Conservation (phyloP, 2,888 invertebrate genomes). For the Leucophora obtusa region DNA sequence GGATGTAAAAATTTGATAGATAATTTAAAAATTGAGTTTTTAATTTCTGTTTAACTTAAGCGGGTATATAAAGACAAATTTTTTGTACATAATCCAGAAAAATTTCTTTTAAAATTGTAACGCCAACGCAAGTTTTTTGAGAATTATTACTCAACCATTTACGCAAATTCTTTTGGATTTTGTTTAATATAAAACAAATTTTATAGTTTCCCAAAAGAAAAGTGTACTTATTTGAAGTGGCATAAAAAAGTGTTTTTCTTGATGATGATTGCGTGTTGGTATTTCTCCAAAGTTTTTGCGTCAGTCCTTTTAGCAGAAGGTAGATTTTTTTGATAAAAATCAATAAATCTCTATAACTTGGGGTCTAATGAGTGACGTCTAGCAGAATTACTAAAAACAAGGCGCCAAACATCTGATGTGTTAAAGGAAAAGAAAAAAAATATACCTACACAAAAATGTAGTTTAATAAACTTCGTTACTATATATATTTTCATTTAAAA, state of each 20-base stretch:
- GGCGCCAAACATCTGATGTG: constrained; percentile 58
- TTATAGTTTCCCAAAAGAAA: not conserved
- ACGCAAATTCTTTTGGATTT: not conserved
- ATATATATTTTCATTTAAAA: not conserved
- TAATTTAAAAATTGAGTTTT: not conserved
- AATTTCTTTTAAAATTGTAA: not conserved
- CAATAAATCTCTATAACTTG: constrained; percentile 56
- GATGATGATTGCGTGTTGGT: not conserved
- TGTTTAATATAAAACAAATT: not conserved
- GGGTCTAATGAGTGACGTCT: constrained; percentile 8
- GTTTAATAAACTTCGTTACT: not conserved
- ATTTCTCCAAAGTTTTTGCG: not conserved
- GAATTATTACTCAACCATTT: constrained; percentile 19
- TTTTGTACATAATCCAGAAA: not conserved
- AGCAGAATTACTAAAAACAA: not conserved
- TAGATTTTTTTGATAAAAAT: constrained; percentile 53
- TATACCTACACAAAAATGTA: not conserved
- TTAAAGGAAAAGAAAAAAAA: not conserved
- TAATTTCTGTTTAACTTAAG: not conserved
- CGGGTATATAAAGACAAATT: not conserved
- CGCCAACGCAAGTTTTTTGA: constrained; percentile 19
- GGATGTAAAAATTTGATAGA: not conserved
- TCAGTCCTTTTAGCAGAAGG: not conserved
- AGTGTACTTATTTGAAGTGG: not conserved
- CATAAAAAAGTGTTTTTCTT: not conserved